Evolutionary conservation across 2,888 invertebrate species (phyloP).

Genomic region (Scrobipalpa atriplicella): DNA sequence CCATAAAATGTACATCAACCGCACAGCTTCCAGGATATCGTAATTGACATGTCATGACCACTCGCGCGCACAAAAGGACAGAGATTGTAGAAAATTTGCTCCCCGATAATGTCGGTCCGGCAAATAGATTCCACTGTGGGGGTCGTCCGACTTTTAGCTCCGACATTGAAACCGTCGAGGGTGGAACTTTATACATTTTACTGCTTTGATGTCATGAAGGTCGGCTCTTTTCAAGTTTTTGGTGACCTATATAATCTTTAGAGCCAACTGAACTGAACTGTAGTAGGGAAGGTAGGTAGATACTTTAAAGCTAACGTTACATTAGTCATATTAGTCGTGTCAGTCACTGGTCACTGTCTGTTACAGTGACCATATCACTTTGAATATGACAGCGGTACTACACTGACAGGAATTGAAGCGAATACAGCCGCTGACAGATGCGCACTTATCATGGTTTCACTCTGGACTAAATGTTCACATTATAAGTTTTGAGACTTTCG

Average conservation of each 20-base stretch:
- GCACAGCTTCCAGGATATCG: constrained; percentile 55
- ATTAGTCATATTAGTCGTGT: background rate
- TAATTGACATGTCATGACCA: constrained; percentile 80
- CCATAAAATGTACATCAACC: constrained; percentile 13
- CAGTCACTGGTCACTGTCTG: background rate
- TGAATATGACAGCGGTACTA: too few relatives aligned
- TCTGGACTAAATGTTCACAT: too few relatives aligned
- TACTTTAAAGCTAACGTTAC: background rate
- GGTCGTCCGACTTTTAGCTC: constrained; percentile 15
- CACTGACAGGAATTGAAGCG: too few relatives aligned
- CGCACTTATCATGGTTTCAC: too few relatives aligned
- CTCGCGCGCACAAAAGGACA: constrained; percentile 71
- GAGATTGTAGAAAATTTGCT: constrained; percentile 78
- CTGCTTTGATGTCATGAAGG: constrained; percentile 9
- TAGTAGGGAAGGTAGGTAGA: too few relatives aligned
- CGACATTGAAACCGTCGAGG: constrained; percentile 4
- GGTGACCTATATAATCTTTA: background rate
- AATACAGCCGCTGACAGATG: too few relatives aligned
- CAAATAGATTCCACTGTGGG: constrained; percentile 58
- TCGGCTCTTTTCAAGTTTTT: background rate
- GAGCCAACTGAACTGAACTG: too few relatives aligned
- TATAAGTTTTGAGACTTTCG: too few relatives aligned
- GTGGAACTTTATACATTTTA: constrained; percentile 1
- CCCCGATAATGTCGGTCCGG: constrained; percentile 71
- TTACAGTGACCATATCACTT: too few relatives aligned